These are phyloP conservation scores for Junonia oenone DNA, from an alignment of 2,888 invertebrate genomes.

Conservation along the genomic window DNA sequence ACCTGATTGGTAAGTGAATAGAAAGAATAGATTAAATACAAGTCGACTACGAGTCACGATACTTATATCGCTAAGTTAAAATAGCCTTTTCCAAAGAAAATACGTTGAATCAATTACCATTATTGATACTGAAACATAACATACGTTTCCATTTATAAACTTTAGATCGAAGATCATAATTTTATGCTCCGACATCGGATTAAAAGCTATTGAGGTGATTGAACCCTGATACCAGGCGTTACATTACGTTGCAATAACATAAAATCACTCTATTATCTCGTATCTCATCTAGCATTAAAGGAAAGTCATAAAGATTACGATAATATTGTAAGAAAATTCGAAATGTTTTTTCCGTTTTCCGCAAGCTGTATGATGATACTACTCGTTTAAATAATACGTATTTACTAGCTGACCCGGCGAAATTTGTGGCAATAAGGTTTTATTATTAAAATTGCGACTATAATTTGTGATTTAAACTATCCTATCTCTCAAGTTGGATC, in stretches of 20 bases:
- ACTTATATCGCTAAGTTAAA: neutral
- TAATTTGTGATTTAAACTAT: too few relatives aligned
- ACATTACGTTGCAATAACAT: neutral
- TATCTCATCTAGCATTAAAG: neutral
- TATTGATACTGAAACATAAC: conserved; percentile 25
- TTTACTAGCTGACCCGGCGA: too few relatives aligned
- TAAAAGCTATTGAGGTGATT: conserved; percentile 19
- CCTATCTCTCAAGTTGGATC: too few relatives aligned
- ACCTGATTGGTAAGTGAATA: too few relatives aligned
- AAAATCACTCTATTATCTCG: neutral
- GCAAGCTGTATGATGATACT: too few relatives aligned
- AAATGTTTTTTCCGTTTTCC: too few relatives aligned
- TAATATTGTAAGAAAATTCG: too few relatives aligned
- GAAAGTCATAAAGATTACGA: neutral
- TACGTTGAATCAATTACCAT: conserved; percentile 17
- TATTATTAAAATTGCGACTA: too few relatives aligned
- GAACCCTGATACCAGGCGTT: conserved; percentile 11
- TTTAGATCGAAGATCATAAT: conserved; percentile 15
- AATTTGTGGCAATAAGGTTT: too few relatives aligned
- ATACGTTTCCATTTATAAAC: conserved; percentile 24
- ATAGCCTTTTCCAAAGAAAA: neutral
- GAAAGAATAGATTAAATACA: too few relatives aligned
- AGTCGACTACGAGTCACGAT: neutral
- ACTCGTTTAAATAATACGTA: too few relatives aligned
- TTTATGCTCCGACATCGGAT: conserved; percentile 8